phyloP scores from a whole-genome alignment of 35 echinoderm and acorn worm species.

The Eucidaris tribuloides region DNA sequence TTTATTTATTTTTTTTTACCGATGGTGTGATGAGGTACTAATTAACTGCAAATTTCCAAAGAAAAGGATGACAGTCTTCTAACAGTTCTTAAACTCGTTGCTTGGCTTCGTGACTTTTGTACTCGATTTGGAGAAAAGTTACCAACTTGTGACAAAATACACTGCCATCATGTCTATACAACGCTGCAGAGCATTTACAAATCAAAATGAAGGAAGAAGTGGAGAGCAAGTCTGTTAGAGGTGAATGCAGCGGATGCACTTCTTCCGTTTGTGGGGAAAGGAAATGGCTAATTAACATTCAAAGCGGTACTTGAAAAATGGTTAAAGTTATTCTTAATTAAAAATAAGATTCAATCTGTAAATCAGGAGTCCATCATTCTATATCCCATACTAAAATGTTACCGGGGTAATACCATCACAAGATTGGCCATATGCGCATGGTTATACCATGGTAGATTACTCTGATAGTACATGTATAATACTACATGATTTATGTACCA shows the following conservation, averaged over 20 bases:
- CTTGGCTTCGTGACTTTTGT: not conserved
- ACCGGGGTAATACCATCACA: no score
- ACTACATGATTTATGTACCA: no score
- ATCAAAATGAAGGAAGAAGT: not conserved
- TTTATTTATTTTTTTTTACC: not conserved
- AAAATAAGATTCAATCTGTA: not conserved
- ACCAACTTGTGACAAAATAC: slow-evolving; percentile 18
- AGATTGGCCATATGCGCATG: no score
- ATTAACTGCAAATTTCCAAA: not conserved
- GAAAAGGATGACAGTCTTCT: not conserved
- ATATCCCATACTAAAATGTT: not conserved
- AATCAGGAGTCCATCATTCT: not conserved
- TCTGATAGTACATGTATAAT: no score
- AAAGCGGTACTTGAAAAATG: slow-evolving; percentile 5
- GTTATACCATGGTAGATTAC: no score
- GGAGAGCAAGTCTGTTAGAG: not conserved
- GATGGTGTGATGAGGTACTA: slow-evolving; percentile 5
- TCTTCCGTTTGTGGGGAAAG: slow-evolving; percentile 14
- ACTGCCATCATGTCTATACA: slow-evolving; percentile 35
- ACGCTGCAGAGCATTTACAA: not conserved
- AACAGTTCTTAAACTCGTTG: not conserved
- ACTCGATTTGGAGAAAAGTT: slow-evolving; percentile 10
- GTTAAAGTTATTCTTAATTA: not conserved
- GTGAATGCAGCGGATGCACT: not conserved
- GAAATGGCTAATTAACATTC: slow-evolving; percentile 1